Evolutionary conservation across 2,888 invertebrate species (phyloP), one percentile per base, ranked within the genome.

Genomic region (Hoplodrina blanda): DNA sequence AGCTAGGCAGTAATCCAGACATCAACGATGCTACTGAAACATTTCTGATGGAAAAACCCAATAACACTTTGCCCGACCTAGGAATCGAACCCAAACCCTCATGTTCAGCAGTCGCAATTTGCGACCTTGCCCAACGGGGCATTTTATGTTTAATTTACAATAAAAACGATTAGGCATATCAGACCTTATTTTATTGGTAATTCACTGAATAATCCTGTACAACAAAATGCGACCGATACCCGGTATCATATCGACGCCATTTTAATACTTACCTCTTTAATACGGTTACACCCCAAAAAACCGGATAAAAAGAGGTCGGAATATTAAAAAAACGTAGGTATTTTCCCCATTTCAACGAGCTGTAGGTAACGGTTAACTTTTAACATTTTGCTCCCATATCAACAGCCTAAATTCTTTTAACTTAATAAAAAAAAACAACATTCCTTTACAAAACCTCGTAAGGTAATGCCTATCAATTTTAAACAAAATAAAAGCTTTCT

Each of bases 401-500:
- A 69, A n/a, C 46, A 8, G 37, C 10, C 20, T 44, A 54, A 68
- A 57, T 61, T 44, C 10, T 8, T n/a, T 5, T 54, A 65, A 78
- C 62, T 64, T 64, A n/a, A 75, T 66, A 72, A 56, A 66, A 63
- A 68, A 62, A 52, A 25, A 25, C 59, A 53, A 61, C n/a, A 0
- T 62, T 25, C n/a, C 49, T 61, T 37, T 7, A 1, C 15, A 11
- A 67, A 70, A 69, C 79, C 71, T 69, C 67, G 33, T 57, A 69
- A 76, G 62, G 20, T 30, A 62, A 66, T 46, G 61, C 59, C 56
- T 71, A 82, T 82, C 54, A 80, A 80, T 77, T 82, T 84, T 66
- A 76, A 73, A 83, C 53, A 73, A 83, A 80, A 80, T 82, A 77
- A 82, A 72, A 83, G 83, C 80, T 68, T 83, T 83, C 19, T n/a